Evolutionary conservation across 2,888 invertebrate genomes (phyloP), one percentile per base, ranked within the genome.

Genomic region (Cephalotes varians): DNA sequence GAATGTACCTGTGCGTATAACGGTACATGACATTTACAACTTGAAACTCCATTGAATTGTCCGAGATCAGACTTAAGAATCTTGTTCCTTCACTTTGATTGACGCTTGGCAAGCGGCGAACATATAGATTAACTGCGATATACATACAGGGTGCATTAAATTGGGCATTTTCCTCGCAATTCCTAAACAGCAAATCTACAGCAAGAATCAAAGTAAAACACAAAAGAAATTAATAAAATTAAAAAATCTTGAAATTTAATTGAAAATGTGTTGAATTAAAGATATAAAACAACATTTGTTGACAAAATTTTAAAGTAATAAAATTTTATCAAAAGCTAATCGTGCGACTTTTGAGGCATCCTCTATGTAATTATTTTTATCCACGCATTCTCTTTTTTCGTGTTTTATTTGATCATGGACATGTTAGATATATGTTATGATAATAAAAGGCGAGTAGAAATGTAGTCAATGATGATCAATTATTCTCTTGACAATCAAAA

Each of bases 401-500:
- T 62, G 28, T 49, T n/a, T 60, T 31, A 64, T 51, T 65, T 28
- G 6, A 10, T 25, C 21, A 37, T 18, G 37, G 0, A 37, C 0
- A 21, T 47, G 12, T 76, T 62, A n/a, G 28, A 76, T 37, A 10
- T 64, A 65, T 65, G 12, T 65, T 76, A 37, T 37, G 49, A 64
- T 37, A 62, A 37, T 62, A 49, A 64, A 25, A 25, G 3, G 9
- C 18, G 18, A 65, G 0, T 37, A 64, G 2, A 44, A 65, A 65
- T n/a, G 25, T 49, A 60, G 7, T 51, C n/a, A 64, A 76, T 65
- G 28, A 65, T 65, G 37, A 77, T 77, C 18, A 37, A 40, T 0
- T 69, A 54, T 77, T 77, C 69, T 54, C 54, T 21, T 56, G 21
- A 69, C 31, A 71, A 77, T 71, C 44, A 69, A 56, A 77, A 77